Evolutionary conservation across 2,888 invertebrate genomes (phyloP).

Genomic region (Cetonia aurata): DNA sequence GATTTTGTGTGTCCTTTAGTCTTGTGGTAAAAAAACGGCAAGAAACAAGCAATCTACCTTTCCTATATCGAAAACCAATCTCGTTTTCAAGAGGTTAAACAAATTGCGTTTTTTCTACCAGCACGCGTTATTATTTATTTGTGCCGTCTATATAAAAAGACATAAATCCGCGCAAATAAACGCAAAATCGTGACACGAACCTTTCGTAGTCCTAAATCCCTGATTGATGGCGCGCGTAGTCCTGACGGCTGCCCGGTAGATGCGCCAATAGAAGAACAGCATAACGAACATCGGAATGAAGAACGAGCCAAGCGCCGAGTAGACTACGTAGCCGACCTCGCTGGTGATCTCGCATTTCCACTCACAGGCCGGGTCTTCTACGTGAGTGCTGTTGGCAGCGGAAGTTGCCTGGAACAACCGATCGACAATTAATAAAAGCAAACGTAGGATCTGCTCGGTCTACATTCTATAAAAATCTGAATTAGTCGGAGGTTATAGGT

Average conservation of each 20-base stretch:
- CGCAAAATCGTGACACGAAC: constrained; percentile 60
- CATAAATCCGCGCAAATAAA: background rate
- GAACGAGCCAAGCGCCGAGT: constrained; percentile 98
- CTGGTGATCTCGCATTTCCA: constrained; percentile 94
- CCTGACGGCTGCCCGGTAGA: constrained; percentile 93
- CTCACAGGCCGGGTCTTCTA: constrained; percentile 74
- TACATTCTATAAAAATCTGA: no score
- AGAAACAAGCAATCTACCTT: no score
- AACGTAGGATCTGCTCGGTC: background rate
- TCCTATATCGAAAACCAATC: no score
- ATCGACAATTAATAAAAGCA: constrained; percentile 43
- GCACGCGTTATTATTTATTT: no score
- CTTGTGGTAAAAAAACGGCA: no score
- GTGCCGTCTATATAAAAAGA: no score
- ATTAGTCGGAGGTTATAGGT: no score
- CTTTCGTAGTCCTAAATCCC: constrained; percentile 89
- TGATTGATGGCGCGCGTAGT: constrained; percentile 94
- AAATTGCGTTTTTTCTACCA: no score
- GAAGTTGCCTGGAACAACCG: constrained; percentile 56
- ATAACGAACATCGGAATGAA: constrained; percentile 98
- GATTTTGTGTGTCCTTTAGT: no score
- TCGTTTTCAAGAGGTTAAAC: no score
- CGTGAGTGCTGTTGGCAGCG: constrained; percentile 61
- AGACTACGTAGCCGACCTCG: constrained; percentile 95
- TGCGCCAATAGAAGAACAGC: constrained; percentile 98